Evolutionary conservation across 2,113 vertebrate genomes (phyloP).

Genomic region (Gavialis gangeticus): DNA sequence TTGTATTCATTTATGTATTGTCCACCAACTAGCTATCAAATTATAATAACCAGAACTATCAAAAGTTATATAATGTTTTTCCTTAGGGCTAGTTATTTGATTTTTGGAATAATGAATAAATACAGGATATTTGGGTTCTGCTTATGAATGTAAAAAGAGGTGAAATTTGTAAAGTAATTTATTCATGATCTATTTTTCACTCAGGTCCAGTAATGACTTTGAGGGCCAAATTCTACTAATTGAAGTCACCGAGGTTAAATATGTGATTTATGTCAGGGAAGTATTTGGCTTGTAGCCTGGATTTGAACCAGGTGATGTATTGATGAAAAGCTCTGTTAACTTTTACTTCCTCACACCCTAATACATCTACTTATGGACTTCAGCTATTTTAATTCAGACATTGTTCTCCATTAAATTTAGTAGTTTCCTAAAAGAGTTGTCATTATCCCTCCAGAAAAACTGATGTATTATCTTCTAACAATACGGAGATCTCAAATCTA

Average conservation of each 20-base stretch:
- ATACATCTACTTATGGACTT: background rate
- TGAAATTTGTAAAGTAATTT: background rate
- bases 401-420: background rate
- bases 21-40: background rate
- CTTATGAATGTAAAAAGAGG: background rate
- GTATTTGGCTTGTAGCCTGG: conserved; percentile 17
- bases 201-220: background rate
- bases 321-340: background rate
- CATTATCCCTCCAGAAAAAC: background rate
- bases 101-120: background rate
- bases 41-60: background rate
- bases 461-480: background rate
- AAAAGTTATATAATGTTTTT: background rate
- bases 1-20: background rate
- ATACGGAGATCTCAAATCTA: background rate
- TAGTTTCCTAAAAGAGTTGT: background rate
- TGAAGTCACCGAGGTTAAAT: background rate
- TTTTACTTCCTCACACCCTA: background rate
- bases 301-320: background rate
- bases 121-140: background rate
- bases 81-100: background rate
- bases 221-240: background rate
- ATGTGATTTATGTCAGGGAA: background rate
- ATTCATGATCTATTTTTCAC: background rate
- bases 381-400: background rate